A percentile compares a stretch with the other conserved stretches of the same genome.
phyloP scores from a whole-genome alignment of 2,113 vertebrate genomes.

The Antechinus flavipes region DNA sequence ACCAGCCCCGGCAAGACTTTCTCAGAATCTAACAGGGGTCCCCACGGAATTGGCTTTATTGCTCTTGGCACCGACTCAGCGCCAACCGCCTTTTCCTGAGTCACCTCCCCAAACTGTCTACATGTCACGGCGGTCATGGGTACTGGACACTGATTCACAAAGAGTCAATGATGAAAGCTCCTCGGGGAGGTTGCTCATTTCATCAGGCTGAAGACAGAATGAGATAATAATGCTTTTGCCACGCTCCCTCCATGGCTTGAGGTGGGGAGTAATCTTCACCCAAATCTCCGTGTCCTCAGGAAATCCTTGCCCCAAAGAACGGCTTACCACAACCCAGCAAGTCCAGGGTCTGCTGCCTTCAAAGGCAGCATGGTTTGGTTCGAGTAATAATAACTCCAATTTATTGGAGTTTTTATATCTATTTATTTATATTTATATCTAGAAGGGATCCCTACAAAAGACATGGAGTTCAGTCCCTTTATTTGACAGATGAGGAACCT shows the following conservation, averaged over 20 bases:
- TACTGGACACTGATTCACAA: too few species aligned
- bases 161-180: neutral
- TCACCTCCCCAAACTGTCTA: neutral
- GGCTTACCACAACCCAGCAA: neutral
- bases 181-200: neutral
- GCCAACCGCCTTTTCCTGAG: neutral
- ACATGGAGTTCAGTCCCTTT: neutral
- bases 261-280: neutral
- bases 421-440: neutral
- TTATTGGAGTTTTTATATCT: neutral
- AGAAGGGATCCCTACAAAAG: neutral
- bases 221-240: neutral
- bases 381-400: neutral
- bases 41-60: too few species aligned
- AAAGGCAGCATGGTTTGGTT: neutral
- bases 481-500: neutral
- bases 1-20: neutral
- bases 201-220: neutral
- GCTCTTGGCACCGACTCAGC: neutral
- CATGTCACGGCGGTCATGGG: neutral
- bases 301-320: neutral
- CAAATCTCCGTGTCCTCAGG: neutral
- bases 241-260: neutral
- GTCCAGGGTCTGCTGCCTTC: neutral
- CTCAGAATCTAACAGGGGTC: neutral